Evolutionary conservation across 2,113 vertebrate species (phyloP).

Genomic region (Naja naja): DNA sequence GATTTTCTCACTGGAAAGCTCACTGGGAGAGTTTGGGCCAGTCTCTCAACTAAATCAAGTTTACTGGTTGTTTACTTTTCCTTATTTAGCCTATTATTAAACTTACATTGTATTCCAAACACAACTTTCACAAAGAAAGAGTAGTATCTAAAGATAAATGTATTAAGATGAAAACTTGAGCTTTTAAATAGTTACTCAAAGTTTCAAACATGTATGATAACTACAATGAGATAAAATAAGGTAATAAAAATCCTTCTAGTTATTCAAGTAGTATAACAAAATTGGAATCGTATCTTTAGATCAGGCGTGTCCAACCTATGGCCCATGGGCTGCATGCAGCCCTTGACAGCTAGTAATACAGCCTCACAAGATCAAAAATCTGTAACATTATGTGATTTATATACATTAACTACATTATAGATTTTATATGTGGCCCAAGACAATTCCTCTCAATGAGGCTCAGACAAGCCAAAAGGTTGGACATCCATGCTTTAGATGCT

Average conservation of each 20-base stretch:
- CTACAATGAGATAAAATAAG: background rate
- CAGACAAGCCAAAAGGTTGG: background rate
- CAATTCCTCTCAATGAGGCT: background rate
- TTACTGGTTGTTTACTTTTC: background rate
- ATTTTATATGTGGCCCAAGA: background rate
- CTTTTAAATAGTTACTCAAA: slow-evolving; percentile 5
- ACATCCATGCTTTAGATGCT: background rate
- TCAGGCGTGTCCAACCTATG: background rate
- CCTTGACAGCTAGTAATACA: background rate
- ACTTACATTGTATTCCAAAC: background rate
- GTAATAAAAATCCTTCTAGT: background rate
- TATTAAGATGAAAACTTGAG: slow-evolving; percentile 3
- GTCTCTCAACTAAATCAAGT: background rate
- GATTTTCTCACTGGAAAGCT: background rate
- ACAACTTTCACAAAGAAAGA: background rate
- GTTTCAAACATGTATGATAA: slow-evolving; percentile 26
- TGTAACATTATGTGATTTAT: background rate
- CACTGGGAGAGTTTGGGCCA: background rate
- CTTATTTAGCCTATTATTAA: background rate
- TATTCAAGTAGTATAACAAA: background rate
- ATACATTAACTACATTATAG: background rate
- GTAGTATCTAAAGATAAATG: background rate
- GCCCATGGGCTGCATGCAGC: background rate
- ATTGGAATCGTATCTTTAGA: background rate
- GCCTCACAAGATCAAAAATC: background rate